Percentiles rank a stretch among this genome's conserved stretches.
phyloP scores from a whole-genome alignment of 2,797 vertebrate species.

The Betta splendens region DNA sequence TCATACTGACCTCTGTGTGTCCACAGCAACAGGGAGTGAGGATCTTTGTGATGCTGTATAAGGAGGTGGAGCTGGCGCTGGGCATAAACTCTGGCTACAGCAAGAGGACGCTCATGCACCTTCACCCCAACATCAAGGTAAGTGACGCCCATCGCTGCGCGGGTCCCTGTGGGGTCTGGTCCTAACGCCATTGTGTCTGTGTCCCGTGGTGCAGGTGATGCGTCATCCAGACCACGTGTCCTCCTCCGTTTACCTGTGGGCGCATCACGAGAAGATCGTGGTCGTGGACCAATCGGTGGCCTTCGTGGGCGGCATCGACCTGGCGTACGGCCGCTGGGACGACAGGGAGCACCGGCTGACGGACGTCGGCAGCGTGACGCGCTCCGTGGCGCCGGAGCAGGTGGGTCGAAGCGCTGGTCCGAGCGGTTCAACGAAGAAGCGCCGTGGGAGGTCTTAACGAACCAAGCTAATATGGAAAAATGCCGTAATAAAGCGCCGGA shows the following conservation, averaged over 20 bases:
- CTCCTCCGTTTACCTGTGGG: slow-evolving; percentile 96
- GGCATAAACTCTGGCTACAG: slow-evolving; percentile 98
- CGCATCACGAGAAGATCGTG: slow-evolving; percentile 95
- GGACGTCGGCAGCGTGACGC: slow-evolving; percentile 94
- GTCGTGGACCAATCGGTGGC: slow-evolving; percentile 94
- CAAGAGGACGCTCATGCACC: slow-evolving; percentile 89
- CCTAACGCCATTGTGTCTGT: not conserved
- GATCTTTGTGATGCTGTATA: slow-evolving; percentile 96
- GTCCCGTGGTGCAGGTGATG: slow-evolving; percentile 88
- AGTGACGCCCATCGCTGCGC: too few species aligned
- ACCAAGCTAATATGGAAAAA: too few species aligned
- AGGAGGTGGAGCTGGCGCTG: slow-evolving; percentile 95
- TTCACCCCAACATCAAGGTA: slow-evolving; percentile 97
- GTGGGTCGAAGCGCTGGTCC: too few species aligned
- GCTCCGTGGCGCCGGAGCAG: slow-evolving; percentile 77
- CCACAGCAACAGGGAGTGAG: slow-evolving; percentile 93
- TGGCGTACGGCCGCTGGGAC: slow-evolving; percentile 97
- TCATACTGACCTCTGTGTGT: not conserved
- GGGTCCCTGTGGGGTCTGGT: too few species aligned
- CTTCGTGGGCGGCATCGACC: slow-evolving; percentile 95
- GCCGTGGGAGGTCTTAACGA: too few species aligned
- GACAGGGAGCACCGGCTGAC: slow-evolving; percentile 95
- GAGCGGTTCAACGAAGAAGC: too few species aligned
- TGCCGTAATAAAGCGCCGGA: too few species aligned
- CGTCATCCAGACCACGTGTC: slow-evolving; percentile 97